Evolutionary conservation across 1,140 invertebrate genomes (phyloP).

Genomic region (Platorchestia sp.): DNA sequence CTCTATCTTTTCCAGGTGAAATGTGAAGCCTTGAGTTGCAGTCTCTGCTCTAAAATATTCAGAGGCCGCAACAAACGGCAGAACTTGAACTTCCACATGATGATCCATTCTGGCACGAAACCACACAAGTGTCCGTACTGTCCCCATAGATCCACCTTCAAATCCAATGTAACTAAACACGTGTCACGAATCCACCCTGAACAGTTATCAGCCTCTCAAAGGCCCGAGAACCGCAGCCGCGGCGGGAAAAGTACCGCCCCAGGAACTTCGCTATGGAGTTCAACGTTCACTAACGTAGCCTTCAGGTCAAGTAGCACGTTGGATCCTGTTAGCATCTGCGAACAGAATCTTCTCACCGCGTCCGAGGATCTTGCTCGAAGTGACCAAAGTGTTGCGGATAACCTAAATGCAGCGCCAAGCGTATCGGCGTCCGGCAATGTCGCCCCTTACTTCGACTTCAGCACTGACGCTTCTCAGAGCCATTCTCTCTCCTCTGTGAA

Average conservation of each 20-base stretch:
- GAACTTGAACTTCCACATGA: slow-evolving; percentile 68
- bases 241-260: not conserved
- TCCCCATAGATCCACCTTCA: slow-evolving; percentile 66
- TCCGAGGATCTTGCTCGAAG: not conserved
- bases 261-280: not conserved
- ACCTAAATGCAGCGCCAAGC: not conserved
- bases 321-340: not conserved
- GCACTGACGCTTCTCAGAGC: not conserved
- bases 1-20: slow-evolving; percentile 39
- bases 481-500: not conserved
- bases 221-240: not conserved
- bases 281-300: not conserved
- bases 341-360: not conserved
- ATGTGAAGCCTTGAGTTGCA: slow-evolving; percentile 63
- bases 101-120: slow-evolving; percentile 68
- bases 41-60: slow-evolving; percentile 68
- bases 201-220: not conserved
- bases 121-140: slow-evolving; percentile 73
- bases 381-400: not conserved
- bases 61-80: slow-evolving; percentile 66
- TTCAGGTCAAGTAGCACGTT: not conserved
- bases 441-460: not conserved
- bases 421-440: not conserved
- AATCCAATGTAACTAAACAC: slow-evolving; percentile 56
- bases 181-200: slow-evolving; percentile 35